Evolutionary conservation across 2,113 vertebrate genomes (phyloP).

Genomic region (Microcebus lehilahytsara): DNA sequence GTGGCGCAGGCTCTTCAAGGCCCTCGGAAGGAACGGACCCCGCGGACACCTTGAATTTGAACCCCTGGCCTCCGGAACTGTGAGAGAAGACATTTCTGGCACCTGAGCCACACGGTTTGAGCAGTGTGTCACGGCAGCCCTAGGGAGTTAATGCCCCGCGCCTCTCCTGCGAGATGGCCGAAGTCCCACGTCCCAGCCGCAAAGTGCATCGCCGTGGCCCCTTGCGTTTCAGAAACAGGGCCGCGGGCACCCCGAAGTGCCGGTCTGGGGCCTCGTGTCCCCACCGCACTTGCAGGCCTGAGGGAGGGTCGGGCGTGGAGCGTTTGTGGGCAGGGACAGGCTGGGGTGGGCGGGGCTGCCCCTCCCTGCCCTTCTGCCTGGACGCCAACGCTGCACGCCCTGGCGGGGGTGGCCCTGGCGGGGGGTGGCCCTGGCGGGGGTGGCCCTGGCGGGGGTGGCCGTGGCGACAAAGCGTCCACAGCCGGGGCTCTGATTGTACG

Average conservation of each 20-base stretch:
- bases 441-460: not conserved
- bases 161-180: not conserved
- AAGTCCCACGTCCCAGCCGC: accelerated
- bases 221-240: not conserved
- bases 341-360: not conserved
- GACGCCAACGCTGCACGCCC: not conserved
- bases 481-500: not conserved
- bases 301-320: not conserved
- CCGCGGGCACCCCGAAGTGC: not conserved
- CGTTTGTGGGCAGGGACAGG: not conserved
- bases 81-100: accelerated
- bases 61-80: not conserved
- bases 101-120: accelerated
- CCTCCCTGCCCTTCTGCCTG: not conserved
- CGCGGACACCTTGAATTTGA: too few species aligned
- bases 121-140: not conserved
- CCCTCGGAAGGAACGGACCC: accelerated
- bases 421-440: too few species aligned
- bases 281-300: not conserved
- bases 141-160: accelerated
- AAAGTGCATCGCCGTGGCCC: accelerated
- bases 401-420: not conserved
- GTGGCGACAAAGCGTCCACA: too few species aligned
- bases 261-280: accelerated
- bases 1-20: accelerated